phyloP scores from a whole-genome alignment of 2,888 invertebrate species.

The Phragmatobia fuliginosa region DNA sequence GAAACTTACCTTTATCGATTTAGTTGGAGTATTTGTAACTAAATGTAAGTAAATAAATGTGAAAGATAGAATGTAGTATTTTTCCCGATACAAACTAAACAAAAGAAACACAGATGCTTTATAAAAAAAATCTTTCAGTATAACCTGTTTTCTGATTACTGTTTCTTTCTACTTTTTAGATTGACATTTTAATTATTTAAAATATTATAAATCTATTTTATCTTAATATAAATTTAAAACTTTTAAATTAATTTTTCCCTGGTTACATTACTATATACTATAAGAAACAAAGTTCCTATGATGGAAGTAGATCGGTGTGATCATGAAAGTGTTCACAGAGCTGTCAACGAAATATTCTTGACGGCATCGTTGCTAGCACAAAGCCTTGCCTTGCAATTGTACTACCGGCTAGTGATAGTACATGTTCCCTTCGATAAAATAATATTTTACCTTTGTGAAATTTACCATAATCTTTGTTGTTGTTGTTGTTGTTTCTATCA shows the following conservation, averaged over 20 bases:
- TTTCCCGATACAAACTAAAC: not conserved
- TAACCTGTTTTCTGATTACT: not conserved
- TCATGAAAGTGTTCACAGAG: slow-evolving; percentile 49
- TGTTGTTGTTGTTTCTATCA: no score
- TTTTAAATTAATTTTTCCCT: no score
- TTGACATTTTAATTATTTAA: no score
- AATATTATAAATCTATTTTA: not conserved
- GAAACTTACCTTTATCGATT: not conserved
- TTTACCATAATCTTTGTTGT: not conserved
- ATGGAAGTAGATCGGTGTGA: slow-evolving; percentile 24
- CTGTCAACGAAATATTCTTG: slow-evolving; percentile 55
- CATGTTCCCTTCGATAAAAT: slow-evolving; percentile 15
- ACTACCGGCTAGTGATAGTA: slow-evolving; percentile 52
- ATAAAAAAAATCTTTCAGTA: not conserved
- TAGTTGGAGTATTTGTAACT: not conserved
- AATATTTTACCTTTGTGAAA: not conserved
- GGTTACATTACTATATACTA: no score
- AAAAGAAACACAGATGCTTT: not conserved
- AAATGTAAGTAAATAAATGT: no score
- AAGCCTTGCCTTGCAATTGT: slow-evolving; percentile 66
- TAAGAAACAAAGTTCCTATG: not conserved
- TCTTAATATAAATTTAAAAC: no score
- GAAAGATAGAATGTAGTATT: not conserved
- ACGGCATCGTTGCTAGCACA: slow-evolving; percentile 49
- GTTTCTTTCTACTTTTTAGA: not conserved